Percentiles rank a stretch among this genome's conserved stretches.
phyloP scores from a whole-genome alignment of 2,113 vertebrate species.

The Solenodon paradoxus region DNA sequence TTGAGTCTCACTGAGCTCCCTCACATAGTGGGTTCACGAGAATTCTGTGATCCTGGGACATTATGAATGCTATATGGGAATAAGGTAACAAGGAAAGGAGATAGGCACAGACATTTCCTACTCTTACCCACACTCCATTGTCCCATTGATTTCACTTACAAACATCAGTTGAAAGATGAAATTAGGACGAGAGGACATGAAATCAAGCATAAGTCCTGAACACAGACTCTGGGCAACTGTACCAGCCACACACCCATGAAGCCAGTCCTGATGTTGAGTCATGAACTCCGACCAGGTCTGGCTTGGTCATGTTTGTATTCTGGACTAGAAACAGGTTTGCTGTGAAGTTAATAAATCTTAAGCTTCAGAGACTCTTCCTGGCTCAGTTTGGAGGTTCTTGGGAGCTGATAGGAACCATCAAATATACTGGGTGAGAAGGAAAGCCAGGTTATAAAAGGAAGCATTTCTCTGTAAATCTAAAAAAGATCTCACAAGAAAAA shows the following conservation, averaged over 20 bases:
- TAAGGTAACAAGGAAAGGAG: too few relatives aligned
- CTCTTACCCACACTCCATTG: too few relatives aligned
- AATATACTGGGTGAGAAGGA: background rate
- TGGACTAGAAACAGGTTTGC: background rate
- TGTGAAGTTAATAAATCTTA: background rate
- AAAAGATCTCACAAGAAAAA: background rate
- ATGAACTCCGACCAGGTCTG: too few relatives aligned
- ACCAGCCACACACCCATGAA: accelerated
- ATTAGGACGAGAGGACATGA: background rate
- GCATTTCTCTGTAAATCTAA: background rate
- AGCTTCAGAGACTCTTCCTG: background rate
- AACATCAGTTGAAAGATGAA: background rate
- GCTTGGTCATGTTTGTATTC: background rate
- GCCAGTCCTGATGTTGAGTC: background rate
- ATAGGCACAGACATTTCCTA: too few relatives aligned
- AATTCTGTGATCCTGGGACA: background rate
- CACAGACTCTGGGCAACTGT: accelerated
- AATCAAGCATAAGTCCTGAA: background rate
- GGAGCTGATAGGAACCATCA: background rate
- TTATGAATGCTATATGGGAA: background rate
- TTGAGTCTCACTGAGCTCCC: background rate
- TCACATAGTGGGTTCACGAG: accelerated
- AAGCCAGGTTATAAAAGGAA: background rate
- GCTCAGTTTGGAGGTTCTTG: background rate
- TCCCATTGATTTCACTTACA: background rate